These are phyloP conservation scores for Apodemus sylvaticus DNA, from an alignment of 2,113 vertebrate genomes.

Conservation along the genomic window DNA sequence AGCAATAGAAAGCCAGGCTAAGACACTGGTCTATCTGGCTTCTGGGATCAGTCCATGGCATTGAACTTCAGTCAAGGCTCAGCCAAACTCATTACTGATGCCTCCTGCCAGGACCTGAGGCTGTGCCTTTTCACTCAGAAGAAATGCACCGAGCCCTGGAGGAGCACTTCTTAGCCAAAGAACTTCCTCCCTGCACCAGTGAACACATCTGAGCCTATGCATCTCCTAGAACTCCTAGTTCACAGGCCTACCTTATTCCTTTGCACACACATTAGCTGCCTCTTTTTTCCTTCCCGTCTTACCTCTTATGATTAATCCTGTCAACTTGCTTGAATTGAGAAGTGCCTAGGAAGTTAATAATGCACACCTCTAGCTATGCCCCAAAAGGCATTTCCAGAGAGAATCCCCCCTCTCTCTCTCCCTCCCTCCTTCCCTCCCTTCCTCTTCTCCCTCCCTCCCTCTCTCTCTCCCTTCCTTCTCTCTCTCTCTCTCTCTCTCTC, in stretches of 20 bases:
- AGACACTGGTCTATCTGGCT: not conserved
- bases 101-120: not conserved
- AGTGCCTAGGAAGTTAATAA: not conserved
- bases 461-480: not conserved
- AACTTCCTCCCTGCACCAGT: not conserved
- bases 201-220: fast-evolving
- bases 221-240: not conserved
- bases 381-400: not conserved
- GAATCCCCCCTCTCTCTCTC: not conserved
- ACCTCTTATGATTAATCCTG: not conserved
- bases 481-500: no score
- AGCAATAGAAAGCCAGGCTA: not conserved
- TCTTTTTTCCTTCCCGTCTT: not conserved
- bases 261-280: fast-evolving
- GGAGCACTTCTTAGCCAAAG: not conserved
- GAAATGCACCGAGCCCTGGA: not conserved
- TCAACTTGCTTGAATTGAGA: not conserved
- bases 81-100: fast-evolving
- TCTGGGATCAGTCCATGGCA: not conserved
- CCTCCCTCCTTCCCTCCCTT: not conserved
- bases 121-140: not conserved
- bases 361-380: not conserved
- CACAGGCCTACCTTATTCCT: not conserved
- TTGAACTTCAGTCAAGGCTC: not conserved
- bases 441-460: not conserved